A percentile compares a stretch with the other conserved stretches of the same genome.
These are phyloP conservation scores for Caenorhabditis plicata DNA, from an alignment of 2,888 invertebrate genomes.

Conservation along the genomic window DNA sequence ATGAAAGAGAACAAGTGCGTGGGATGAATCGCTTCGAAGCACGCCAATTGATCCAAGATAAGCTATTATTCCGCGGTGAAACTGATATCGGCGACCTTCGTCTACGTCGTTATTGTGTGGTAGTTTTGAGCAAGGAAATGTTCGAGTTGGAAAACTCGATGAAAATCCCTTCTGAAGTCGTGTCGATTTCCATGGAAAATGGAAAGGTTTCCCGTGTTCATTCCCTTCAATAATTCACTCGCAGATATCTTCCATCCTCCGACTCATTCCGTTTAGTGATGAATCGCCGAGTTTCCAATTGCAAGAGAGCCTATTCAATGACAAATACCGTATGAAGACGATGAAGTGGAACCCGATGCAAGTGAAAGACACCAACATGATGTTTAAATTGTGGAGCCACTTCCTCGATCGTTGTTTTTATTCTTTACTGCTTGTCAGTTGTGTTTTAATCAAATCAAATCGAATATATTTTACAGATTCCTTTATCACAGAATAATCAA, in stretches of 20 bases:
- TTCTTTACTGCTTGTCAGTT: slow-evolving; percentile 15
- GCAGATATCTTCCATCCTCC: slow-evolving; percentile 19
- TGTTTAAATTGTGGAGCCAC: slow-evolving; percentile 17
- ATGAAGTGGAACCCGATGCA: slow-evolving; percentile 21
- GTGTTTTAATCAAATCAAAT: no score
- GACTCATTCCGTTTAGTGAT: slow-evolving; percentile 7
- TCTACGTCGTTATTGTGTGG: slow-evolving; percentile 17
- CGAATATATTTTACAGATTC: no score
- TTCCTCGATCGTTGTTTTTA: slow-evolving; percentile 21
- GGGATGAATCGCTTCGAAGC: slow-evolving; percentile 22
- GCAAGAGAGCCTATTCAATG: not conserved
- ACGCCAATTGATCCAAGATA: slow-evolving; percentile 20
- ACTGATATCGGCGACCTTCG: slow-evolving; percentile 8
- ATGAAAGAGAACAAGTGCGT: slow-evolving; percentile 16
- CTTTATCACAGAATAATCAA: slow-evolving; percentile 1
- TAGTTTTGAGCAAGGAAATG: slow-evolving; percentile 7
- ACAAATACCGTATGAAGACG: slow-evolving; percentile 13
- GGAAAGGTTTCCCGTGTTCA: no score
- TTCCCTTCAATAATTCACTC: no score
- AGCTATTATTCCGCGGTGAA: slow-evolving; percentile 23
- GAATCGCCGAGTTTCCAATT: not conserved
- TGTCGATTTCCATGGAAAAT: slow-evolving; percentile 24
- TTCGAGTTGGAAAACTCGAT: slow-evolving; percentile 11
- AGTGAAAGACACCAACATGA: slow-evolving; percentile 8
- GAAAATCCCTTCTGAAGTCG: slow-evolving; percentile 15